A percentile compares a stretch with the other conserved stretches of the same genome.
Conservation (phyloP, 1,140 invertebrate genomes). For the Aphis gossypii region DNA sequence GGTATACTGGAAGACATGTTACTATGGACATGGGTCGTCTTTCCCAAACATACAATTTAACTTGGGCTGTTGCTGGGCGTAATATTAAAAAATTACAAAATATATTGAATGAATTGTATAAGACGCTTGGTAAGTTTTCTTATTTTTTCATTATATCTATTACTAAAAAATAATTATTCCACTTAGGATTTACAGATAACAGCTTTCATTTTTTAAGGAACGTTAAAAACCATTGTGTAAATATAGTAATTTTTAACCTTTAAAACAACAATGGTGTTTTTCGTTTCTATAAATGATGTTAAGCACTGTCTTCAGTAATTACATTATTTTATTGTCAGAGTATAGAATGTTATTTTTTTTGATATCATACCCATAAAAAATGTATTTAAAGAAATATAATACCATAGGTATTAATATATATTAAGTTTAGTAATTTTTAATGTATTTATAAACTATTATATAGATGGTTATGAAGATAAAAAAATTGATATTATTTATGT, state of each 20-base stretch:
- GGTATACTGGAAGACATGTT: constrained; percentile 81
- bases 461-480: constrained; percentile 64
- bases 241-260: background rate
- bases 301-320: background rate
- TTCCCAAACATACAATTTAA: constrained; percentile 67
- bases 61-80: constrained; percentile 79
- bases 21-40: constrained; percentile 71
- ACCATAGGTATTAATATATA: background rate
- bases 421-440: constrained; percentile 16
- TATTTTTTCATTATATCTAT: background rate
- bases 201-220: constrained; percentile 26
- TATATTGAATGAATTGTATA: constrained; percentile 68
- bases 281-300: constrained; percentile 25
- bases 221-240: constrained; percentile 24
- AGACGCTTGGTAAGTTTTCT: constrained; percentile 54
- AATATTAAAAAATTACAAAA: constrained; percentile 72
- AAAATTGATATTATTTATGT: constrained; percentile 73
- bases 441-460: constrained; percentile 44
- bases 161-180: background rate
- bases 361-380: background rate
- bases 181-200: too few species aligned
- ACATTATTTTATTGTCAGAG: background rate
- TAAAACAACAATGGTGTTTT: constrained; percentile 18
- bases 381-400: background rate
- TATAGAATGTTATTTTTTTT: background rate